phyloP scores from a whole-genome alignment of 1,140 invertebrate species.

The Ceratoteleas bidentatus region DNA sequence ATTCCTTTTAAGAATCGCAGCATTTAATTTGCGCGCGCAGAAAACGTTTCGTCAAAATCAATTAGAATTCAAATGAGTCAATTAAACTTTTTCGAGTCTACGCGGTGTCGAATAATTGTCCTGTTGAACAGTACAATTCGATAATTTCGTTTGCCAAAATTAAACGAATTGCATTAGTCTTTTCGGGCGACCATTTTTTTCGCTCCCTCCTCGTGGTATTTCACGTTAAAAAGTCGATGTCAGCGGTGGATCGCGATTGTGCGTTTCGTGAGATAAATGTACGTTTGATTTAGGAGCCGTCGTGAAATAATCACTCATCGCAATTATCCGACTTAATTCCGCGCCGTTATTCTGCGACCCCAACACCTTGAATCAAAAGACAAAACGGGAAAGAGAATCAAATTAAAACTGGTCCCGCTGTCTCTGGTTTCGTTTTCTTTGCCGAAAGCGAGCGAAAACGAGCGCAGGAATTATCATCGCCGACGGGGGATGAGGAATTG shows the following conservation, averaged over 20 bases:
- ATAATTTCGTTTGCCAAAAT: too few relatives aligned
- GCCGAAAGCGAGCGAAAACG: conserved; percentile 20
- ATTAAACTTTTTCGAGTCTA: too few relatives aligned
- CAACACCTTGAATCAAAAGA: conserved; percentile 22
- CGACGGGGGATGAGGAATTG: conserved; percentile 20
- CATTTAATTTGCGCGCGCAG: too few relatives aligned
- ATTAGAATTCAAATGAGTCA: too few relatives aligned
- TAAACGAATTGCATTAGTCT: too few relatives aligned
- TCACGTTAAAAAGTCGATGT: too few relatives aligned
- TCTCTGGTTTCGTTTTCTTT: conserved; percentile 18
- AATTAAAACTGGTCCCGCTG: conserved; percentile 29
- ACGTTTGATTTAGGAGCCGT: conserved; percentile 8
- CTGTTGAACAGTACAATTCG: too few relatives aligned
- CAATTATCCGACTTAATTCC: conserved; percentile 25
- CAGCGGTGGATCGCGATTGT: not conserved
- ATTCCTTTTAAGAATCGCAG: too few relatives aligned
- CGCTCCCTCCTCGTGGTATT: too few relatives aligned
- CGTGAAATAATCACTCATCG: conserved; percentile 29
- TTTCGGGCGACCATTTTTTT: too few relatives aligned
- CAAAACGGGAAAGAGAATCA: conserved; percentile 19
- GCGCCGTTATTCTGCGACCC: conserved; percentile 13
- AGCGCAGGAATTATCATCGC: conserved; percentile 29
- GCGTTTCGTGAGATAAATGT: not conserved
- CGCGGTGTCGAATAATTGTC: too few relatives aligned
- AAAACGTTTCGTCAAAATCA: too few relatives aligned